Evolutionary conservation across 1,140 invertebrate species (phyloP), one percentile per base, ranked within the genome.

Genomic region (Drosophila trapezifrons): DNA sequence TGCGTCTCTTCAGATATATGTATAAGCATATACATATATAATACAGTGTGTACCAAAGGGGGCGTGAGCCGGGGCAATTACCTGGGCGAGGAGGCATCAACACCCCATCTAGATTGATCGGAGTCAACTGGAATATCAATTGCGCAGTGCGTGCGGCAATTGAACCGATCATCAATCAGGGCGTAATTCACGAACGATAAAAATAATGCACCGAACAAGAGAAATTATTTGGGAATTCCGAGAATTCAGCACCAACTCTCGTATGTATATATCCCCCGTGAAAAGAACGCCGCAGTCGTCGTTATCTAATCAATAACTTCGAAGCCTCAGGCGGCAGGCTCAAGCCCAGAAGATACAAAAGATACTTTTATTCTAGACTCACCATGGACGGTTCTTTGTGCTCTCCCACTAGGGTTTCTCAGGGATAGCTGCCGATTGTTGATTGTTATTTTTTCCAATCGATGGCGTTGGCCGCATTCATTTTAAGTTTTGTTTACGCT

Each of bases 41-140:
- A 27, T 13, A 38, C 10, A 4, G 2, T 17, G 20, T 32, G 20
- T 12, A 17, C 37, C 37, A 45, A 45, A 37, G 20, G 27, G 60
- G 65, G 65, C 46, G 62, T 69, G 65, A 43, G 46, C 20, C 0
- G 20, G 5, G 17, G 60, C 62, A 69, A 69, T 69, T 69, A 71
- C 67, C 65, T 70, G 67, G 52, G 27, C 55, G 35, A 58, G 32
- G 37, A 46, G 49, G 22, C 29, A 69, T 20, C 67, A 46, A 13
- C 66, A 45, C 10, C 35, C 49, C 35, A 17, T 49, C 67, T 38
- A 58, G 51, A 72, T 71, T 71, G 67, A 71, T 70, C 51, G 43
- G n/a, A 70, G 67, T 72, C 69, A 72, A 72, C 66, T 72, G 52
- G 66, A 45, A 71, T 47, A 72, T 58, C 35, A 72, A 72, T 71